Evolutionary conservation across 2,888 invertebrate genomes (phyloP).

Genomic region (Drosophila birchii): DNA sequence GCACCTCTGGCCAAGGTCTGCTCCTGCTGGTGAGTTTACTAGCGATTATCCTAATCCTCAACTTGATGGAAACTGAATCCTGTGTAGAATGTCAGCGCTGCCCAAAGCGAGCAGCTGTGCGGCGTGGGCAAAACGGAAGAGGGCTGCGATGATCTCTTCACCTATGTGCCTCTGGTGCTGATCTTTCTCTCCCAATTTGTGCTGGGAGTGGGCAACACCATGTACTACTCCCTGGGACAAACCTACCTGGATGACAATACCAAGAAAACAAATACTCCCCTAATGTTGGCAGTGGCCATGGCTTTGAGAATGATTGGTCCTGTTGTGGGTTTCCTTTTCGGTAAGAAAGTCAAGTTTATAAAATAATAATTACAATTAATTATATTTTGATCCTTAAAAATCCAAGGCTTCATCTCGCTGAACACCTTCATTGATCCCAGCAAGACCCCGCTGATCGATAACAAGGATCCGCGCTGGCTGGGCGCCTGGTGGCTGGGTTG

Average conservation of each 20-base stretch:
- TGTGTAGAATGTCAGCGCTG: conserved; percentile 63
- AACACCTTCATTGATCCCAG: conserved; percentile 87
- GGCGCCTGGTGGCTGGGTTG: conserved; percentile 92
- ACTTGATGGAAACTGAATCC: no score
- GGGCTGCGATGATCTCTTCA: conserved; percentile 85
- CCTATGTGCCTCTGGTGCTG: conserved; percentile 86
- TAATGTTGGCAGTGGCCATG: conserved; percentile 86
- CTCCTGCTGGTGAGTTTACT: conserved; percentile 71
- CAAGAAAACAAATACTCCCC: conserved; percentile 88
- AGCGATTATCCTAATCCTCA: not conserved
- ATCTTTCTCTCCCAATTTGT: conserved; percentile 89
- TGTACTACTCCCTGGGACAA: conserved; percentile 88
- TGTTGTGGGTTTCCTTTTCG: conserved; percentile 87
- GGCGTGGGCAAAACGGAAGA: conserved; percentile 75
- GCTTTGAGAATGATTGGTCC: conserved; percentile 85
- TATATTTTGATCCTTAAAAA: not conserved
- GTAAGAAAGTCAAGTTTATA: conserved; percentile 57
- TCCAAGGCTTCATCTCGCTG: conserved; percentile 84
- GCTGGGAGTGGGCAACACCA: conserved; percentile 88
- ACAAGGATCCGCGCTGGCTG: conserved; percentile 88
- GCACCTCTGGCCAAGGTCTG: conserved; percentile 35
- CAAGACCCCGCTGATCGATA: conserved; percentile 87
- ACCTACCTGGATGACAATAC: conserved; percentile 90
- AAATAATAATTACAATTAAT: not conserved
- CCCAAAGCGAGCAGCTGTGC: conserved; percentile 75